Evolutionary conservation across 2,888 invertebrate genomes (phyloP).

Genomic region (Drosophila trichaetosa): DNA sequence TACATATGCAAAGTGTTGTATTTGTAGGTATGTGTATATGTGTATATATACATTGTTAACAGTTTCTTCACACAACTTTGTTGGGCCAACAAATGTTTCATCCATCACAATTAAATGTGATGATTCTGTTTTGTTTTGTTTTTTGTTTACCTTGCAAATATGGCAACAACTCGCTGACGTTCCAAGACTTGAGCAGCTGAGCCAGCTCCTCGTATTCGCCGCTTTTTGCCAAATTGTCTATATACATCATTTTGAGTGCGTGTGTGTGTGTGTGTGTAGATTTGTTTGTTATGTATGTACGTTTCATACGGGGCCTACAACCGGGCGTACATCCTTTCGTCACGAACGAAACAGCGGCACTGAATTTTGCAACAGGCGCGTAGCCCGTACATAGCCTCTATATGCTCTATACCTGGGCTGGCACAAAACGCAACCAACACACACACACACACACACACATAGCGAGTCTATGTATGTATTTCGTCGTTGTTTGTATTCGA

Average conservation of each 20-base stretch:
- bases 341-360: conserved; percentile 71
- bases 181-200: conserved; percentile 66
- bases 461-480: conserved; percentile 16
- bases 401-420: conserved; percentile 47
- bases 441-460: conserved; percentile 21
- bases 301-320: conserved; percentile 53
- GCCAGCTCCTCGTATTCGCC: conserved; percentile 58
- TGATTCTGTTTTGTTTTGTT: not conserved
- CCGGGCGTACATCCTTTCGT: conserved; percentile 78
- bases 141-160: conserved; percentile 69
- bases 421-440: conserved; percentile 13
- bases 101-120: conserved; percentile 1
- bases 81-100: not conserved
- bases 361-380: conserved; percentile 80
- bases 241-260: conserved; percentile 2
- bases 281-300: conserved; percentile 18
- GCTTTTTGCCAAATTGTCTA: conserved; percentile 41
- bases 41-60: not conserved
- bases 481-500: conserved; percentile 42
- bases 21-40: not conserved
- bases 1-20: not conserved
- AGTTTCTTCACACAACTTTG: not conserved
- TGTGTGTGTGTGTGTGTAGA: conserved; percentile 2
- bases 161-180: conserved; percentile 67
- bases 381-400: conserved; percentile 61